Base-by-base conservation (phyloP, 64 coral and sea anemone species). In the Pocillopora damicornis region DNA sequence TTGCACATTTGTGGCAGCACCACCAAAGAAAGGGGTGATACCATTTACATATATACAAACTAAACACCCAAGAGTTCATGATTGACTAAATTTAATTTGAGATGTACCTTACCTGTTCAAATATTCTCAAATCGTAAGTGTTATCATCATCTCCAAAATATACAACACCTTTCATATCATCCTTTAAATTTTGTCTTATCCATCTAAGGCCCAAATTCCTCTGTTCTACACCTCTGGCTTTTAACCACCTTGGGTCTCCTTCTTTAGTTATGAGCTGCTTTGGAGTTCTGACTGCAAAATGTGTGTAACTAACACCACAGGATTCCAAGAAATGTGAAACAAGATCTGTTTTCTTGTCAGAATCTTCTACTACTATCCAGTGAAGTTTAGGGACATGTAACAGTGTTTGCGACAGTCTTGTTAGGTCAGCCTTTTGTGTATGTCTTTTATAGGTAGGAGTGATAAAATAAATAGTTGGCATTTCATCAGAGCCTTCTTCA, bases 71-170 rank as follows among this genome's bases (percentile, higher is more conserved):
- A 51, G 42, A 51, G 7, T 51, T 51, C 42, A 51, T 51, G 42
- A 51, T 51, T 51, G 2, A 51, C 42, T 51, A 51, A 51, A 51
- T 51, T 51, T 51, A 51, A 51, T 51, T 51, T 51, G 42, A 51
- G 42, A 51, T 51, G 36, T 37, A 35, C 88, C 89, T 74, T 60
- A 98, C 96, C 88, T 92, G 86, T 75, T 98, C 90, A 95, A 98
- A 98, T 68, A 98, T 68, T 81, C 87, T 92, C 17, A 98, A 60
- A 92, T 98, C 93, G 76, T 98, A 98, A 56, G 96, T 98, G 59
- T 98, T 98, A 62, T 98, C 96, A 95, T 98, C 96, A 90, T 98
- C 96, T 79, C 90, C 96, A 95, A 98, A 98, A 65, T 98, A 98
- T 18, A 98, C 83, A 74, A 98, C 96, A 61, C 89, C 96, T 76